phyloP scores from a whole-genome alignment of 2,888 invertebrate genomes.

The Stenotaenia linearis region DNA sequence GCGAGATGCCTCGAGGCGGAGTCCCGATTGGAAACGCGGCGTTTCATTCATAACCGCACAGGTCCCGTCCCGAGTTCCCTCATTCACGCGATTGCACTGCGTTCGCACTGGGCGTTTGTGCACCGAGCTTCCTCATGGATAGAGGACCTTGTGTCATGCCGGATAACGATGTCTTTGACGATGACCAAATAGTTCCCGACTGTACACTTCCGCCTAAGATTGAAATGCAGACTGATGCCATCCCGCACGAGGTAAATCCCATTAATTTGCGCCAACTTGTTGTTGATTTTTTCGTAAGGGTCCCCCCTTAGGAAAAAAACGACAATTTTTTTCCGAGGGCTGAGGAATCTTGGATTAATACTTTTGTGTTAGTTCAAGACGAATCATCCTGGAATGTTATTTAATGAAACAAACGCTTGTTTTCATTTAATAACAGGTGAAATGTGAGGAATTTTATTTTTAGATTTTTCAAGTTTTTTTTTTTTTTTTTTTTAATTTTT shows the following conservation, averaged over 20 bases:
- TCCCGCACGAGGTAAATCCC: conserved; percentile 24
- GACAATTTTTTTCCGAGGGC: no score
- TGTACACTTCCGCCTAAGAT: conserved; percentile 34
- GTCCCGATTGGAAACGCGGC: conserved; percentile 8
- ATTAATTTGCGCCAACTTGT: neutral
- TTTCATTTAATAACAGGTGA: neutral
- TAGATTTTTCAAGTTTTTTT: neutral
- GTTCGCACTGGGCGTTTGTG: neutral
- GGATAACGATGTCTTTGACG: conserved; percentile 37
- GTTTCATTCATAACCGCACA: conserved; percentile 15
- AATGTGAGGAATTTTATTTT: neutral
- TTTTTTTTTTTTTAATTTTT: neutral
- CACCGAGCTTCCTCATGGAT: conserved; percentile 32
- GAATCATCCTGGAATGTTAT: neutral
- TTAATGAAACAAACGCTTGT: neutral
- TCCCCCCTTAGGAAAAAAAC: no score
- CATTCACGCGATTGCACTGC: conserved; percentile 14
- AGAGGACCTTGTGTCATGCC: conserved; percentile 33
- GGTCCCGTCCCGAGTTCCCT: neutral
- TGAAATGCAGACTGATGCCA: conserved; percentile 17
- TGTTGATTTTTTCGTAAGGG: neutral
- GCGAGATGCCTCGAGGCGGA: conserved; percentile 1
- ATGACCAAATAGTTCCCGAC: conserved; percentile 37
- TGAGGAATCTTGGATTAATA: no score
- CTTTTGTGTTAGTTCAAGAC: neutral